These are phyloP conservation scores for Lamprotornis superbus DNA, from an alignment of 2,113 vertebrate genomes.

Conservation along the genomic window DNA sequence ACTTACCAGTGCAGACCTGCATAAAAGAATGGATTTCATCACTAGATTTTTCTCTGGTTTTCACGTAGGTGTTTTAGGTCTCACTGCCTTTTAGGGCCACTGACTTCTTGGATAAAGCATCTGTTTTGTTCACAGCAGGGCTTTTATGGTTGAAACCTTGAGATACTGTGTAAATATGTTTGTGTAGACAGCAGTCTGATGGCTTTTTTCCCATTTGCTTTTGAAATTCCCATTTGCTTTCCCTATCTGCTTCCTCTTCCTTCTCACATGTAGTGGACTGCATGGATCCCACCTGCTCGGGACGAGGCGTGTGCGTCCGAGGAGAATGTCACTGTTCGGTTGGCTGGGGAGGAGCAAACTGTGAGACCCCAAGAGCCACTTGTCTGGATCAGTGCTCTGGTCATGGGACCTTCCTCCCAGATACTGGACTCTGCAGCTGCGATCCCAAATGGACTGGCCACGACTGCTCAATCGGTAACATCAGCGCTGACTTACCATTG, in stretches of 20 bases:
- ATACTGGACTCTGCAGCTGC: constrained; percentile 90
- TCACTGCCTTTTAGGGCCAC: not conserved
- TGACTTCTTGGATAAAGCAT: not conserved
- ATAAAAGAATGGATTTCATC: not conserved
- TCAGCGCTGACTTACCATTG: not conserved
- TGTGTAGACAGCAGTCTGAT: not conserved
- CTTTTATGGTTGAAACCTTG: not conserved
- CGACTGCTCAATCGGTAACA: constrained; percentile 91
- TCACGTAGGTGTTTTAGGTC: not conserved
- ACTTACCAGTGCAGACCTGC: not conserved
- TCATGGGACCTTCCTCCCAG: constrained; percentile 88
- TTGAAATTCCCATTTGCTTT: not conserved
- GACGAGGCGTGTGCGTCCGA: constrained; percentile 91
- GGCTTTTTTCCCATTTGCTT: not conserved
- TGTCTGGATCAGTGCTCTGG: constrained; percentile 97
- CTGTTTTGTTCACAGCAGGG: not conserved
- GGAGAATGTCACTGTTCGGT: constrained; percentile 96
- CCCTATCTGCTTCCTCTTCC: not conserved
- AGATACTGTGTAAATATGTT: not conserved
- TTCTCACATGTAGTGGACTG: constrained; percentile 86
- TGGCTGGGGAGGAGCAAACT: constrained; percentile 94
- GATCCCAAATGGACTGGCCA: constrained; percentile 96
- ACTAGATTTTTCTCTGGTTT: not conserved
- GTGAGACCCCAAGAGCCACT: constrained; percentile 89
- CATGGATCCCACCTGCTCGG: constrained; percentile 93